phyloP scores from a whole-genome alignment of 1,140 invertebrate species.

The Drosophila funebris region DNA sequence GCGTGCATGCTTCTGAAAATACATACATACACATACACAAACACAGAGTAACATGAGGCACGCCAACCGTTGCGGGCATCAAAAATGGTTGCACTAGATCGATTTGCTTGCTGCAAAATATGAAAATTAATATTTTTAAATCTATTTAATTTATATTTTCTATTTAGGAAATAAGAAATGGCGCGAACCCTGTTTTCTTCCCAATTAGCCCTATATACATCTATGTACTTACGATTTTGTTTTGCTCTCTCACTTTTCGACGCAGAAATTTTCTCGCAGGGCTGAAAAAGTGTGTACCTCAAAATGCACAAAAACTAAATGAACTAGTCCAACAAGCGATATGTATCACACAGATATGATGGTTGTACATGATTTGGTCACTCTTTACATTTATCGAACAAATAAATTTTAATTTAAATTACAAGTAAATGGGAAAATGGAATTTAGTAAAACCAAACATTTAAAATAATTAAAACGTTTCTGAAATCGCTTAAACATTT shows the following conservation, averaged over 20 bases:
- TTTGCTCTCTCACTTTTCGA: slow-evolving; percentile 45
- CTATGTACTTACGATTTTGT: slow-evolving; percentile 47
- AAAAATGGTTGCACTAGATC: not conserved
- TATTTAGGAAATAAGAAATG: slow-evolving; percentile 15
- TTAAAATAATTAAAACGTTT: too few relatives aligned
- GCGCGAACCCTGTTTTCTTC: slow-evolving; percentile 35
- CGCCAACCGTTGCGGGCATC: slow-evolving; percentile 14
- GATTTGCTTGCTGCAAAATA: slow-evolving; percentile 2
- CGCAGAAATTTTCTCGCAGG: slow-evolving; percentile 24
- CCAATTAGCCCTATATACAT: slow-evolving; percentile 36
- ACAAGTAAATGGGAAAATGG: too few relatives aligned
- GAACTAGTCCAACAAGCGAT: too few relatives aligned
- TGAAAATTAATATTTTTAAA: not conserved
- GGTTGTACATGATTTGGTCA: too few relatives aligned
- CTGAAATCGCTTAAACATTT: too few relatives aligned
- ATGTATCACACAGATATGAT: too few relatives aligned
- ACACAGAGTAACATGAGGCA: slow-evolving; percentile 4
- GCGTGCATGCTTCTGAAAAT: slow-evolving; percentile 17
- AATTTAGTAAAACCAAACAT: too few relatives aligned
- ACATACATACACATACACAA: slow-evolving; percentile 11
- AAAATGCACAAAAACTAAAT: too few relatives aligned
- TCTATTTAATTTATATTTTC: slow-evolving; percentile 6
- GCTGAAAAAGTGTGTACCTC: slow-evolving; percentile 11
- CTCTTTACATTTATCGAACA: too few relatives aligned
- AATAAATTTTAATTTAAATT: too few relatives aligned